Evolutionary conservation across 2,888 invertebrate species (phyloP).

Genomic region (Drosophila differens): DNA sequence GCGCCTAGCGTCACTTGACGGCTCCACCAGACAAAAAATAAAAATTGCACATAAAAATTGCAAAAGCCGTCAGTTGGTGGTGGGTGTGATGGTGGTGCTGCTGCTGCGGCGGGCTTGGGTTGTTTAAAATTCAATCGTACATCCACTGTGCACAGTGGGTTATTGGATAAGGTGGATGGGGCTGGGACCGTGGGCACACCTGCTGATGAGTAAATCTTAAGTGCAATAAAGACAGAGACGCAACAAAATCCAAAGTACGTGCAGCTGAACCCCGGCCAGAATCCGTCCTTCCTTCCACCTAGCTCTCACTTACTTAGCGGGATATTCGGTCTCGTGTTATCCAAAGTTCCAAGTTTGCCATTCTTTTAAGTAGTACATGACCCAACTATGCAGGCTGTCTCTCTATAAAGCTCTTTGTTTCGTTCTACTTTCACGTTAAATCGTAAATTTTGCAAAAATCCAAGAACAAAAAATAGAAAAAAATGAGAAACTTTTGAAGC

Average conservation of each 20-base stretch:
- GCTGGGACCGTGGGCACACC: slow-evolving; percentile 60
- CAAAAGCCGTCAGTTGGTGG: slow-evolving; percentile 56
- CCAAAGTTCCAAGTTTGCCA: slow-evolving; percentile 67
- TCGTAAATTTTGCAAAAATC: slow-evolving; percentile 77
- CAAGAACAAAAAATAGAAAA: slow-evolving; percentile 35
- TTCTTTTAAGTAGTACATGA: slow-evolving; percentile 79
- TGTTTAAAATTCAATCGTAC: slow-evolving; percentile 76
- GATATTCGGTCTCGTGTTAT: slow-evolving; percentile 76
- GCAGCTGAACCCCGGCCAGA: slow-evolving; percentile 63
- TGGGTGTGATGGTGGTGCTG: background rate
- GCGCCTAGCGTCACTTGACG: slow-evolving; percentile 56
- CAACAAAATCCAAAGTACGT: slow-evolving; percentile 82
- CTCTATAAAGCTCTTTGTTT: slow-evolving; percentile 52
- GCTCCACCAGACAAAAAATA: slow-evolving; percentile 24
- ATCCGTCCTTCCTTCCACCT: slow-evolving; percentile 23
- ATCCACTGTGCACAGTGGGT: slow-evolving; percentile 20
- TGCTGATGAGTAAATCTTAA: slow-evolving; percentile 82
- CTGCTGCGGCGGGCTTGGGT: slow-evolving; percentile 2
- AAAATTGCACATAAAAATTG: slow-evolving; percentile 78
- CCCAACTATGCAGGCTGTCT: slow-evolving; percentile 26
- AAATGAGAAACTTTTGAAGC: slow-evolving; percentile 75
- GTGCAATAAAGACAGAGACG: slow-evolving; percentile 76
- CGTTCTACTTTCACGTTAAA: slow-evolving; percentile 80
- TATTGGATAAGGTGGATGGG: background rate
- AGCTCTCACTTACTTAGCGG: slow-evolving; percentile 81